These are phyloP conservation scores for Protosalanx chinensis DNA, from an alignment of 2,797 vertebrate species.

Conservation along the genomic window DNA sequence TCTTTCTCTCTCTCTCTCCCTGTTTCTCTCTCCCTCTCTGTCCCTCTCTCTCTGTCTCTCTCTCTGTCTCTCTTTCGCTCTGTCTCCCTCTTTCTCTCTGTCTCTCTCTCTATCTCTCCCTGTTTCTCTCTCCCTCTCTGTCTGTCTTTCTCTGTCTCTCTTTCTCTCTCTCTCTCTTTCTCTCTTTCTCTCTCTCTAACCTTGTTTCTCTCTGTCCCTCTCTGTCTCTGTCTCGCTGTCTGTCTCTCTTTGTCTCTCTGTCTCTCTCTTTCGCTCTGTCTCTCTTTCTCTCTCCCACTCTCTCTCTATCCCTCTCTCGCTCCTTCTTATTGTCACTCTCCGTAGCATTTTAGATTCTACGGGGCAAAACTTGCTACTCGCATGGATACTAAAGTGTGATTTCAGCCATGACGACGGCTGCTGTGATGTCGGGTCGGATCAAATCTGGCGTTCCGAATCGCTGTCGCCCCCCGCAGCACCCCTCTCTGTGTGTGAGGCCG, in stretches of 20 bases:
- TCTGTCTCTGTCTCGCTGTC: not conserved
- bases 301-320: not conserved
- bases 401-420: slow-evolving; percentile 1
- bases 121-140: not conserved
- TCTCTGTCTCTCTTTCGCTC: too few relatives aligned
- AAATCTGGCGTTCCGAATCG: slow-evolving; percentile 5
- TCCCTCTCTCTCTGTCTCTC: too few relatives aligned
- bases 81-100: not conserved
- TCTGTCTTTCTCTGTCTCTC: not conserved
- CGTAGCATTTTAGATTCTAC: not conserved
- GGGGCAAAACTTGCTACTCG: slow-evolving; percentile 5
- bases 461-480: slow-evolving; percentile 1
- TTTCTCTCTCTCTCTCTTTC: too few relatives aligned
- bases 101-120: not conserved
- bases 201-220: not conserved
- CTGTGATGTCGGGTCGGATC: slow-evolving; percentile 10
- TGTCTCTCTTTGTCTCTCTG: too few relatives aligned
- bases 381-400: slow-evolving; percentile 12
- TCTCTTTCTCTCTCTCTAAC: too few relatives aligned
- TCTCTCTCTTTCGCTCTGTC: too few relatives aligned
- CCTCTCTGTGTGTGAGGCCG: not conserved
- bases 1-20: too few relatives aligned
- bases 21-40: too few relatives aligned
- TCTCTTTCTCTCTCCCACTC: not conserved
- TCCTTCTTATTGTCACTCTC: not conserved